Base-by-base conservation (phyloP, 2,888 invertebrate genomes). In the Disparrhopalites patrizii region DNA sequence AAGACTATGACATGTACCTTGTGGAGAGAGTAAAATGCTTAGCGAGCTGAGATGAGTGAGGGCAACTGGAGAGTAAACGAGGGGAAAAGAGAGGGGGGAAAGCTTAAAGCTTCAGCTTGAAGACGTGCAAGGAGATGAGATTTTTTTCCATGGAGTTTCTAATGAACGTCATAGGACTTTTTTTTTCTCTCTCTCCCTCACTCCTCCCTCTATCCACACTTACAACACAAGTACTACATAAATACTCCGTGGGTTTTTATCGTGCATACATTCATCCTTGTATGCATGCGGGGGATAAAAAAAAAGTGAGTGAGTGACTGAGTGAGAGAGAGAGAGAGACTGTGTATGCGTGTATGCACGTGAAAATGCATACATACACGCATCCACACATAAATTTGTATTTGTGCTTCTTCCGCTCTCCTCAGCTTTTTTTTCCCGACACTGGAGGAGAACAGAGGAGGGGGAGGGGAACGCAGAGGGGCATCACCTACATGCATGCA, bases 71-170 rank as follows among this genome's bases (percentile, higher is more conserved):
- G 64, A 64, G 56, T 64, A 64, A 64, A 64, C 56, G 64, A 64
- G 56, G 47, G 56, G 62, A 55, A 62, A 40, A 62, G 62, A 62
- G n/a, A n/a, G 40, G 54, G 62, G 40, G 31, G 25, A 51, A 51
- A 55, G 40, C 62, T 62, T 43, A 64, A 62, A 62, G 50, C 55
- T 64, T 36, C 47, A 64, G 38, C 55, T n/a, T 50, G 50, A 56
- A 64, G 56, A 64, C 64, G 64, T 56, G 64, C 61, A 52, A 64
- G 64, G 55, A 64, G 64, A 64, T 64, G 64, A 56, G 64, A 55
- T 64, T 64, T 64, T 50, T 47, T 60, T 50, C 51, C 50, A 47
- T 30, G 51, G 50, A 31, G 50, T 50, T 50, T 61, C 61, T 61
- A 61, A 61, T 61, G 61, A 61, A 61, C 61, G 61, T 61, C 61